Conservation (phyloP, 2,113 vertebrate genomes). For the Oreochromis niloticus region DNA sequence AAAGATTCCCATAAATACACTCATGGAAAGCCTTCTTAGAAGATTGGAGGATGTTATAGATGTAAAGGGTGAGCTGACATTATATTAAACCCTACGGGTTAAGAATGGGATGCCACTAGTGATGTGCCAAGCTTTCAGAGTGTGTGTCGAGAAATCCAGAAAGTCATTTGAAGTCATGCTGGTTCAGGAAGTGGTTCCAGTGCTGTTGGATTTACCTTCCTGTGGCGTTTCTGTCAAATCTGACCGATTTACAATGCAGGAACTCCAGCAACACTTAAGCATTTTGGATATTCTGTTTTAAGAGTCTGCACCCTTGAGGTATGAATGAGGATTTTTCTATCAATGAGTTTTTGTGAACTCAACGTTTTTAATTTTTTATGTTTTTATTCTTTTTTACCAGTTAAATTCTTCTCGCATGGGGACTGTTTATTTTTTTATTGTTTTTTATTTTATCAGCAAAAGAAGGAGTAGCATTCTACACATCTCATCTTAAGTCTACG, state of each 20-base stretch:
- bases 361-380: too few species aligned
- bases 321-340: too few species aligned
- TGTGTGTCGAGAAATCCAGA: not conserved
- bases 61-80: not conserved
- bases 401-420: too few species aligned
- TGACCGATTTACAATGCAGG: not conserved
- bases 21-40: not conserved
- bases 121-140: not conserved
- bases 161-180: rapidly evolving
- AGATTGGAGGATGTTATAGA: not conserved
- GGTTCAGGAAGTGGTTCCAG: not conserved
- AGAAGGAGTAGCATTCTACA: too few species aligned
- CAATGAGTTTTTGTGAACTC: too few species aligned
- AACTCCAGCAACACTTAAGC: too few species aligned
- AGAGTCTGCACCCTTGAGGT: too few species aligned
- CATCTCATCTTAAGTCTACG: too few species aligned
- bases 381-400: too few species aligned
- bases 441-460: too few species aligned
- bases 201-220: not conserved
- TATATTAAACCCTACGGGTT: not conserved
- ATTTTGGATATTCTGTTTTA: too few species aligned
- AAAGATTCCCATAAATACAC: not conserved
- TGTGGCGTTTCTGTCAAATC: not conserved
- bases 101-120: not conserved
- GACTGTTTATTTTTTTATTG: too few species aligned